Percentiles rank a stretch among this genome's conserved stretches.
Conservation (phyloP, 2,888 invertebrate species). For the Heteropelma amictum region DNA sequence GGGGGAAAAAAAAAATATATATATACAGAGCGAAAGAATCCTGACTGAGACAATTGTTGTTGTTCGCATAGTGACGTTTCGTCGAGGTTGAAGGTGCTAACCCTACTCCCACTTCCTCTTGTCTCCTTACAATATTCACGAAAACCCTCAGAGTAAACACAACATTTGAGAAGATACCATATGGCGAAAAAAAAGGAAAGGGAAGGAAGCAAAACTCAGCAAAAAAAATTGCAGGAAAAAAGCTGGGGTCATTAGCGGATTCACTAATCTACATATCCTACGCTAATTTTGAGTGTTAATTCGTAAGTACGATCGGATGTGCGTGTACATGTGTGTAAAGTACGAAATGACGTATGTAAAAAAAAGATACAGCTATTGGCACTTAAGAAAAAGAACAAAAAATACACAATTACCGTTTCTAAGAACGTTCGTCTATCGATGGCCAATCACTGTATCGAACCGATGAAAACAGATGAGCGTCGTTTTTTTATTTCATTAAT, state of each 20-base stretch:
- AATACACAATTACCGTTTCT: too few species aligned
- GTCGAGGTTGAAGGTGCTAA: slow-evolving; percentile 22
- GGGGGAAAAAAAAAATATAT: too few species aligned
- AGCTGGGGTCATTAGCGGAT: slow-evolving; percentile 3
- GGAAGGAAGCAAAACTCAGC: background rate
- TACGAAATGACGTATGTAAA: background rate
- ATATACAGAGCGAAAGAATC: background rate
- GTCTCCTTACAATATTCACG: background rate
- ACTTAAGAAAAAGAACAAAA: background rate
- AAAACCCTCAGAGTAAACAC: background rate
- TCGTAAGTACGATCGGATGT: slow-evolving; percentile 23
- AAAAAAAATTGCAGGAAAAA: background rate
- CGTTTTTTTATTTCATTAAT: background rate
- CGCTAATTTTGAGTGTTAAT: slow-evolving; percentile 40
- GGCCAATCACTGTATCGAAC: slow-evolving; percentile 4
- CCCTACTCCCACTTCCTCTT: background rate
- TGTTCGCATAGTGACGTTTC: background rate
- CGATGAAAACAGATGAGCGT: background rate
- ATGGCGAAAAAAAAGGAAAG: slow-evolving; percentile 4
- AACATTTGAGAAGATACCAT: too few species aligned
- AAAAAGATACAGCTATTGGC: background rate
- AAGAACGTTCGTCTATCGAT: background rate
- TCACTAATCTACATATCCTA: slow-evolving; percentile 37
- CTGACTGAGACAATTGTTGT: background rate
- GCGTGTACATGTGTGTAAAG: background rate